These are phyloP conservation scores for Pachydiplax longipennis DNA, from an alignment of 2,888 invertebrate genomes.

Conservation along the genomic window DNA sequence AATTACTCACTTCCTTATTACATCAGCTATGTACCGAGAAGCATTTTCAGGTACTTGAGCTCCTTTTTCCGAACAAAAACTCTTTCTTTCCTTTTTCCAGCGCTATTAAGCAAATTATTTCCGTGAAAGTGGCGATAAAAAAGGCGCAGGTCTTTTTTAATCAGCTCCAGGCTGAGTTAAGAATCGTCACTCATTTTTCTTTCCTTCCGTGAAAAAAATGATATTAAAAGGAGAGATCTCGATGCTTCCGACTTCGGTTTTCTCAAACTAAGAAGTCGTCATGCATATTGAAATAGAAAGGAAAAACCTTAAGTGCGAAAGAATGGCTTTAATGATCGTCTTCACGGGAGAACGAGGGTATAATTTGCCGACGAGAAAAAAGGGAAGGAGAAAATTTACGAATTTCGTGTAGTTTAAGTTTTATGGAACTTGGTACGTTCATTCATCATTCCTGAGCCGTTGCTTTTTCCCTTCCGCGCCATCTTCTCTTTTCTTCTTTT, in stretches of 20 bases:
- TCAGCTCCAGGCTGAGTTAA: not conserved
- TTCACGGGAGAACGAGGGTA: not conserved
- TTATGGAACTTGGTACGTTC: not conserved
- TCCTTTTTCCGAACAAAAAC: not conserved
- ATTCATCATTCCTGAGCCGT: not conserved
- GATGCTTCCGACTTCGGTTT: not conserved
- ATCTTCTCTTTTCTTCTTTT: not conserved
- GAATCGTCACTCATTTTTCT: not conserved
- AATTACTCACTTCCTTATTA: no score
- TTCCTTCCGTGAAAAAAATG: not conserved
- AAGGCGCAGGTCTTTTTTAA: not conserved
- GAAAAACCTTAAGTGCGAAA: not conserved
- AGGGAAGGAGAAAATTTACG: not conserved
- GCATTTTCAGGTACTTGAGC: no score
- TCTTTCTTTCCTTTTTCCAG: not conserved
- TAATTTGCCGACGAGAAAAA: not conserved
- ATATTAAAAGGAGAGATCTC: not conserved
- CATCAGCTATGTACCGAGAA: no score
- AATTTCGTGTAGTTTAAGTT: not conserved
- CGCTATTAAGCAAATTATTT: not conserved
- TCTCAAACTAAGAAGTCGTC: not conserved
- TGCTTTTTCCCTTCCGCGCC: not conserved
- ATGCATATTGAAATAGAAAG: not conserved
- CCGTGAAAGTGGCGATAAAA: not conserved
- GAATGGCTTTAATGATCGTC: not conserved